These are phyloP conservation scores for Brotula barbata DNA, from an alignment of 2,797 vertebrate genomes.

Conservation along the genomic window DNA sequence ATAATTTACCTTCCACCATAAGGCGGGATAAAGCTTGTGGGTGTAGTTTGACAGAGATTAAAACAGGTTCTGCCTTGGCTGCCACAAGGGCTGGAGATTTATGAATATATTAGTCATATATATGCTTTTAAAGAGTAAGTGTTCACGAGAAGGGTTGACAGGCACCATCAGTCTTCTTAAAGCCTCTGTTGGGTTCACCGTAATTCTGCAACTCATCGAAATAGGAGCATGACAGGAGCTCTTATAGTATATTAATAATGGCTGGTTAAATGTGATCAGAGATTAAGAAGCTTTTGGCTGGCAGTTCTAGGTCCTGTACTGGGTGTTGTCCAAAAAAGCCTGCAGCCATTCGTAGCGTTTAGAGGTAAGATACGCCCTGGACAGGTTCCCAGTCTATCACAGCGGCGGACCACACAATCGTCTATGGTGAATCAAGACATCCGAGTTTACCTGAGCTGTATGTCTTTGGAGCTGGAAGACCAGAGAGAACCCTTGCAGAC, in stretches of 20 bases:
- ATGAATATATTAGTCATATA: slow-evolving; percentile 51
- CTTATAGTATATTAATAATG: neutral
- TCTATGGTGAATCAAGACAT: no score
- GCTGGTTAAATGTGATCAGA: neutral
- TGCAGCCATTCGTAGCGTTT: no score
- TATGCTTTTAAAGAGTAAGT: slow-evolving; percentile 8
- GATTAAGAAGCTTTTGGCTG: neutral
- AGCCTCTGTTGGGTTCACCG: slow-evolving; percentile 31
- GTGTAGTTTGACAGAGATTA: slow-evolving; percentile 35
- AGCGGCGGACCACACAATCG: no score
- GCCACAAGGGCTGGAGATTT: slow-evolving; percentile 37
- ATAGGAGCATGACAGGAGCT: no score
- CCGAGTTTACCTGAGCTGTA: no score
- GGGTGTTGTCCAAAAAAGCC: no score
- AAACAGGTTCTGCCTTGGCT: slow-evolving; percentile 30
- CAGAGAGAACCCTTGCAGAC: no score
- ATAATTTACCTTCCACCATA: slow-evolving; percentile 13
- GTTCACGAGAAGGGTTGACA: slow-evolving; percentile 32
- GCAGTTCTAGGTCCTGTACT: no score
- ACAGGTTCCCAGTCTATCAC: no score
- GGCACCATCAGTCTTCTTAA: slow-evolving; percentile 25
- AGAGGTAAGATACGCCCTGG: no score
- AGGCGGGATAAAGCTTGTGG: slow-evolving; percentile 19
- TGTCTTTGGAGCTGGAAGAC: no score
- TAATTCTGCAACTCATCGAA: no score